A percentile compares a stretch with the other conserved stretches of the same genome.
These are phyloP conservation scores for Drosophila equinoxialis DNA, from an alignment of 1,140 invertebrate species.

Conservation along the genomic window DNA sequence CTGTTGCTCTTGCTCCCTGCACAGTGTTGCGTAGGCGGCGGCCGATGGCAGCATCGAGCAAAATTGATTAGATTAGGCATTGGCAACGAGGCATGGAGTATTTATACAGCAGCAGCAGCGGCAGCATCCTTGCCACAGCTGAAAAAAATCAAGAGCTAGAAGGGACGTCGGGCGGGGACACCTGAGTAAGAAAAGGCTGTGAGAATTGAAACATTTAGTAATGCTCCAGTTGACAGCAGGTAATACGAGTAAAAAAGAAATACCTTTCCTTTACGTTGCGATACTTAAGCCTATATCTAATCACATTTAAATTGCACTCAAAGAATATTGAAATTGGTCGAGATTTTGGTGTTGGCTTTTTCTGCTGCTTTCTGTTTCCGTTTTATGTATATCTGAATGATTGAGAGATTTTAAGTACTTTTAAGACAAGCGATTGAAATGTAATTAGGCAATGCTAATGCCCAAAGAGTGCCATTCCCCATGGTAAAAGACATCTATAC, in stretches of 20 bases:
- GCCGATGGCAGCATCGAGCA: constrained; percentile 38
- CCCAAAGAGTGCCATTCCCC: constrained; percentile 31
- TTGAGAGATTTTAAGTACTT: constrained; percentile 55
- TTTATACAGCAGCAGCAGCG: constrained; percentile 23
- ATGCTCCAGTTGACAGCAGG: constrained; percentile 42
- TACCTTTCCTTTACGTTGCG: neutral
- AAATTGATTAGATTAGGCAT: constrained; percentile 79
- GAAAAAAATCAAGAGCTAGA: neutral
- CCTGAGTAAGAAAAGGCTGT: neutral
- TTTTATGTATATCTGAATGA: constrained; percentile 29
- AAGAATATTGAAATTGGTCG: constrained; percentile 38
- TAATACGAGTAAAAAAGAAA: constrained; percentile 1
- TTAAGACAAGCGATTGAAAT: constrained; percentile 74
- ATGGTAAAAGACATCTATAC: neutral
- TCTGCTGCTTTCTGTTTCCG: constrained; percentile 30
- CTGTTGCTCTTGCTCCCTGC: constrained; percentile 19
- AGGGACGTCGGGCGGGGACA: no score
- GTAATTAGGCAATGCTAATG: constrained; percentile 79
- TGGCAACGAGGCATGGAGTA: constrained; percentile 46
- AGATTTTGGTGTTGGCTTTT: constrained; percentile 24
- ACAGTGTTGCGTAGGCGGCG: constrained; percentile 42
- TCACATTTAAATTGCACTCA: constrained; percentile 76
- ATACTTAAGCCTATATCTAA: constrained; percentile 64
- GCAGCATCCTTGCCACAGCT: neutral
- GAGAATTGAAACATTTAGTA: constrained; percentile 22